A percentile compares a stretch with the other conserved stretches of the same genome.
These are phyloP conservation scores for Dufourea novaeangliae DNA, from an alignment of 1,140 invertebrate genomes.

Conservation along the genomic window DNA sequence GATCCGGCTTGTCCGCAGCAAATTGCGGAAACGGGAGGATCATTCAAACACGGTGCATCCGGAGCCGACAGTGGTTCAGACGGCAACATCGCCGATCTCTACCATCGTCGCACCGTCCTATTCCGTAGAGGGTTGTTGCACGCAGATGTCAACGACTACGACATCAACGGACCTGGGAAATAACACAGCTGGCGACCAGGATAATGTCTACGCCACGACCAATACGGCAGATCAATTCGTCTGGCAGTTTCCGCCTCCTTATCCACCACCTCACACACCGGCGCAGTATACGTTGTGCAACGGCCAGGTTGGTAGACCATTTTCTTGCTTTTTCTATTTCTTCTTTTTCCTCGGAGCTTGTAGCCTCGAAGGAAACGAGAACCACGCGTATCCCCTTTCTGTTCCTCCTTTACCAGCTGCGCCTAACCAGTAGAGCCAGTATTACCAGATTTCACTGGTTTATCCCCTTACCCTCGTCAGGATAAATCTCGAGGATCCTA, in stretches of 20 bases:
- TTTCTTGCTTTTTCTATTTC: neutral
- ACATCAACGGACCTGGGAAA: constrained; percentile 60
- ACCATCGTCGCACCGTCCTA: constrained; percentile 59
- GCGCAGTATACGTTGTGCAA: constrained; percentile 89
- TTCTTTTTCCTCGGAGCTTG: neutral
- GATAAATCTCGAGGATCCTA: constrained; percentile 24
- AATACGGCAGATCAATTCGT: constrained; percentile 85
- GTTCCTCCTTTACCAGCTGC: constrained; percentile 2
- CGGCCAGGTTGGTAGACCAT: constrained; percentile 85
- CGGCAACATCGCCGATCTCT: constrained; percentile 74
- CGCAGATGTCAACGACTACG: constrained; percentile 61
- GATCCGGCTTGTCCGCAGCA: constrained; percentile 93
- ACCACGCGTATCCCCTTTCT: constrained; percentile 11
- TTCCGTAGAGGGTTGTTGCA: constrained; percentile 63
- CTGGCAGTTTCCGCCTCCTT: constrained; percentile 90
- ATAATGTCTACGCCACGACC: constrained; percentile 54
- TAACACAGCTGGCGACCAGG: constrained; percentile 72
- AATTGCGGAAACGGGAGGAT: constrained; percentile 91
- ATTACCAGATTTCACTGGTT: constrained; percentile 66
- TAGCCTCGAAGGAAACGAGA: constrained; percentile 3
- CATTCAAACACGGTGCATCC: constrained; percentile 85
- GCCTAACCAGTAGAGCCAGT: constrained; percentile 60
- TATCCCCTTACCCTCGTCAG: constrained; percentile 23
- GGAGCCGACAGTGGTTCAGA: constrained; percentile 84
- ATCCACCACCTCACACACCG: constrained; percentile 81